Evolutionary conservation across 2,797 vertebrate species (phyloP).

Genomic region (Clarias pachynema): DNA sequence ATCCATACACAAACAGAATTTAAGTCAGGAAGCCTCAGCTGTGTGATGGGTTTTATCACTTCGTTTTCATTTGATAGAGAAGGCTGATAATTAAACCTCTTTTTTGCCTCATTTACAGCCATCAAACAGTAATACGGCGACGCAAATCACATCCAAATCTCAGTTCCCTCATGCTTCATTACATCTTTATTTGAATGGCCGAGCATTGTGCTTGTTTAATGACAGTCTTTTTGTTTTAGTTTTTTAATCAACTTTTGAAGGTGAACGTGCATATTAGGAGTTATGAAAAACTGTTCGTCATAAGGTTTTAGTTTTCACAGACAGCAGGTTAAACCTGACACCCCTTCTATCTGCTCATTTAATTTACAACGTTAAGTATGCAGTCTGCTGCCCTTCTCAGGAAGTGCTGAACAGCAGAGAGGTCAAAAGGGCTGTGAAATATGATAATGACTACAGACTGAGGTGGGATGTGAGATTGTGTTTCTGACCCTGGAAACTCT

Average conservation of each 20-base stretch:
- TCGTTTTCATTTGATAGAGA: constrained; percentile 34
- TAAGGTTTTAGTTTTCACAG: neutral
- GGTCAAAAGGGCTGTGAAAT: constrained; percentile 55
- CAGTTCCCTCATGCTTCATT: constrained; percentile 7
- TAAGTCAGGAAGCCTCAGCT: constrained; percentile 32
- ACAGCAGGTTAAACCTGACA: constrained; percentile 22
- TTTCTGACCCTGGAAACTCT: constrained; percentile 29
- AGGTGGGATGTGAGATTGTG: constrained; percentile 38
- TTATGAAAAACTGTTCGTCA: neutral
- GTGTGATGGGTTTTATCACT: constrained; percentile 36
- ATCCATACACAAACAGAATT: constrained; percentile 9
- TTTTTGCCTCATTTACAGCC: constrained; percentile 26
- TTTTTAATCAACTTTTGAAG: neutral
- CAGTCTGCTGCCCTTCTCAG: constrained; percentile 38
- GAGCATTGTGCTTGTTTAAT: neutral
- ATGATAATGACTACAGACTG: constrained; percentile 43
- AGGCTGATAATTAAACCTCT: constrained; percentile 42
- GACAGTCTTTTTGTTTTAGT: neutral
- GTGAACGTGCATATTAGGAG: neutral
- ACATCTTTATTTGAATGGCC: neutral
- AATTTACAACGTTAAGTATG: constrained; percentile 13
- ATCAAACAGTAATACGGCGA: constrained; percentile 7
- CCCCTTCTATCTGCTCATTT: neutral
- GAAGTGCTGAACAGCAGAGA: constrained; percentile 39
- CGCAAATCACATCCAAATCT: neutral